A percentile compares a stretch with the other conserved stretches of the same genome.
phyloP scores from a whole-genome alignment of 2,888 invertebrate species.

The Drosophila macrospina region DNA sequence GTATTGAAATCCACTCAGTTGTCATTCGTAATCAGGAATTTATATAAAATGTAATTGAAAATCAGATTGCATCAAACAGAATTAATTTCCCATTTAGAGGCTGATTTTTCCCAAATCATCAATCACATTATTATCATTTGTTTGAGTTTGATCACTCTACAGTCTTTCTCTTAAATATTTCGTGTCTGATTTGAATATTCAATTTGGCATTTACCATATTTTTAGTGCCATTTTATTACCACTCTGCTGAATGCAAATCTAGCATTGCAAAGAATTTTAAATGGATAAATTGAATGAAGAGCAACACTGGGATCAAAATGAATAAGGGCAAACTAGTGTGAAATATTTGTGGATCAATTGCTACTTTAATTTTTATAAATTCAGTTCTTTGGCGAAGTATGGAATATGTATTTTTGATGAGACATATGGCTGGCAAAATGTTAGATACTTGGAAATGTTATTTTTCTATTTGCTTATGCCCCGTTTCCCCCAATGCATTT shows the following conservation, averaged over 20 bases:
- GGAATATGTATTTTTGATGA: constrained; percentile 16
- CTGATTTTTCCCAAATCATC: too few relatives aligned
- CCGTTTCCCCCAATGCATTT: not conserved
- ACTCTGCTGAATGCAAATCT: too few relatives aligned
- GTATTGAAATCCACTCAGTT: not conserved
- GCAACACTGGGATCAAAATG: constrained; percentile 5
- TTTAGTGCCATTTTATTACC: constrained; percentile 5
- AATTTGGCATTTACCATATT: not conserved
- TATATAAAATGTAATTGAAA: too few relatives aligned
- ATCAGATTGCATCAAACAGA: too few relatives aligned
- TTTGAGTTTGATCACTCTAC: too few relatives aligned
- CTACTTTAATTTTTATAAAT: not conserved
- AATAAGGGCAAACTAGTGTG: constrained; percentile 6
- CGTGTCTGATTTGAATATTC: not conserved
- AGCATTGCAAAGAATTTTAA: not conserved
- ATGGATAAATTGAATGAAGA: constrained; percentile 9
- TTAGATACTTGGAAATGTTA: not conserved
- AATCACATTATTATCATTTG: too few relatives aligned
- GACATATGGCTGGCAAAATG: constrained; percentile 3
- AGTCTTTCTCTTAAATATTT: not conserved
- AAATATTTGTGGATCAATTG: constrained; percentile 12
- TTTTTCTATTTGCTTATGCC: not conserved
- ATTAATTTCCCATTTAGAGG: too few relatives aligned
- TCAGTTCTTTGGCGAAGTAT: not conserved
- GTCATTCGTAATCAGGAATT: too few relatives aligned